phyloP scores from a whole-genome alignment of 2,888 invertebrate species.

The Caenorhabditis auriculariae region DNA sequence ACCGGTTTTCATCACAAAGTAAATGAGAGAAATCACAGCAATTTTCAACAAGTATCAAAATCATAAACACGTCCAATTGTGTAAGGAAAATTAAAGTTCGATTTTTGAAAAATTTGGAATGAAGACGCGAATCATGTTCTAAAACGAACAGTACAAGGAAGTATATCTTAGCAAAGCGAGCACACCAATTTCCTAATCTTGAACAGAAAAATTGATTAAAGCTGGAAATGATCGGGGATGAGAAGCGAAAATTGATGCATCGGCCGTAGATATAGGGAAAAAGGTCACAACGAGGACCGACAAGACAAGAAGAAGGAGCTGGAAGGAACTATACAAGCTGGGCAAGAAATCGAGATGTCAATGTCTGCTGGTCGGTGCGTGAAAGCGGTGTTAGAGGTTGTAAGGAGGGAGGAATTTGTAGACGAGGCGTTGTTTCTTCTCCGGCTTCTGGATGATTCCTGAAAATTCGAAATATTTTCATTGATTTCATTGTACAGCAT shows the following conservation, averaged over 20 bases:
- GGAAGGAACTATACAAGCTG: conserved; percentile 13
- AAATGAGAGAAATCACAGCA: no score
- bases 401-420: conserved; percentile 79
- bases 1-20: no score
- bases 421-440: conserved; percentile 92
- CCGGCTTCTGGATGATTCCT: conserved; percentile 85
- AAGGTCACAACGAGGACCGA: conserved; percentile 36
- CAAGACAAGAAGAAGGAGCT: conserved; percentile 27
- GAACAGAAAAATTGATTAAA: no score
- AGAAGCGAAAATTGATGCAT: no score
- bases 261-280: conserved; percentile 54
- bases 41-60: no score
- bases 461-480: conserved; percentile 1
- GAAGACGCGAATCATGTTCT: conserved; percentile 39
- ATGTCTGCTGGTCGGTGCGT: conserved; percentile 2
- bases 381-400: conserved; percentile 51
- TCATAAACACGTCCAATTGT: no score
- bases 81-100: no score
- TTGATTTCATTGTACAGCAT: background rate
- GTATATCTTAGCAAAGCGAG: no score
- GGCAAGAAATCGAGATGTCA: no score
- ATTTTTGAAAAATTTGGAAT: no score
- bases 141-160: conserved; percentile 52
- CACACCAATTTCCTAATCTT: no score
- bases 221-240: no score